A percentile compares a stretch with the other conserved stretches of the same genome.
phyloP scores from a whole-genome alignment of 2,888 invertebrate genomes.

The Himalopsyche kuldschensis region DNA sequence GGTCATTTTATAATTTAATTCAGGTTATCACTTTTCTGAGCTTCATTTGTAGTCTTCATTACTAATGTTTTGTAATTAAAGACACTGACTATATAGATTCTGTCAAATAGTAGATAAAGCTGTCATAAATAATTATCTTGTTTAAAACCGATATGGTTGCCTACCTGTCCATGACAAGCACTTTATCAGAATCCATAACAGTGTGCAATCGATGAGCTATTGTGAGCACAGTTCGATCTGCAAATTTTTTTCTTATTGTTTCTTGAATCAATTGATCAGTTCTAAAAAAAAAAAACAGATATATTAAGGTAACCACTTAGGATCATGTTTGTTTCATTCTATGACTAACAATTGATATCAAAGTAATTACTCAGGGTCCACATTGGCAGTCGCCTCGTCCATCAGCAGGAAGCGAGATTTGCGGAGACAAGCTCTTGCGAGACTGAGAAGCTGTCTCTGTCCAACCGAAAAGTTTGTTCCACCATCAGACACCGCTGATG shows the following conservation, averaged over 20 bases:
- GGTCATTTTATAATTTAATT: too few relatives aligned
- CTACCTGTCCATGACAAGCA: slow-evolving; percentile 78
- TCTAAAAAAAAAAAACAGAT: slow-evolving; percentile 45
- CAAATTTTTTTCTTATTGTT: slow-evolving; percentile 72
- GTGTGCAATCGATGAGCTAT: slow-evolving; percentile 84
- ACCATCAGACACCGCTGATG: slow-evolving; percentile 65
- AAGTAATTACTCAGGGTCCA: slow-evolving; percentile 73
- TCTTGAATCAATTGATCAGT: slow-evolving; percentile 78
- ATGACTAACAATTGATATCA: background rate
- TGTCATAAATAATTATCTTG: background rate
- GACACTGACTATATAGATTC: too few relatives aligned
- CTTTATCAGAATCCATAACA: slow-evolving; percentile 80
- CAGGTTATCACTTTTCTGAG: too few relatives aligned
- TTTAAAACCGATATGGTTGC: background rate
- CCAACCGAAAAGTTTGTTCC: slow-evolving; percentile 71
- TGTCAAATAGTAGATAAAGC: background rate
- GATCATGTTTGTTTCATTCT: background rate
- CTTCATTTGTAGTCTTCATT: too few relatives aligned
- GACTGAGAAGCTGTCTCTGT: slow-evolving; percentile 70
- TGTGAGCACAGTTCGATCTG: slow-evolving; percentile 74
- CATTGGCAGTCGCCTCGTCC: slow-evolving; percentile 89
- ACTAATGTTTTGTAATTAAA: too few relatives aligned
- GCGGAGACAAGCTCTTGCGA: slow-evolving; percentile 71
- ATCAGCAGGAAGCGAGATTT: slow-evolving; percentile 69
- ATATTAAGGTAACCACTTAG: background rate